These are phyloP conservation scores for Agrotis ipsilon DNA, from an alignment of 2,888 invertebrate species.

Conservation along the genomic window DNA sequence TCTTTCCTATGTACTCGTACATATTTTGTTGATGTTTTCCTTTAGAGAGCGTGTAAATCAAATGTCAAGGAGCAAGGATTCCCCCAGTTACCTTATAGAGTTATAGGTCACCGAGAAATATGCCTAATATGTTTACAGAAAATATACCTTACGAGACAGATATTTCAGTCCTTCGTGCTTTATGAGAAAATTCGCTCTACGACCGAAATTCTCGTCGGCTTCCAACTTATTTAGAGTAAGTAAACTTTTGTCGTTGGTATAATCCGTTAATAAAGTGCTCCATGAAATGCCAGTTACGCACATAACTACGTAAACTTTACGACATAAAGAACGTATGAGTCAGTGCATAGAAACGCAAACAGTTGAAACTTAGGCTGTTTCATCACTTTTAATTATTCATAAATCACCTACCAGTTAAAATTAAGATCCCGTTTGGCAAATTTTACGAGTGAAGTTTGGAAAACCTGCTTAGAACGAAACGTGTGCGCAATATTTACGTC, in stretches of 20 bases:
- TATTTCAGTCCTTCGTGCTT: conserved; percentile 30
- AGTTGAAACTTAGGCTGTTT: conserved; percentile 70
- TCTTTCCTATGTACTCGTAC: conserved; percentile 54
- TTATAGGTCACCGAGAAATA: conserved; percentile 55
- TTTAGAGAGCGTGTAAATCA: conserved; percentile 64
- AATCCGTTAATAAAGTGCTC: conserved; percentile 45
- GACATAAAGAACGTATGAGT: conserved; percentile 60
- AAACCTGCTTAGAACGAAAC: conserved; percentile 67
- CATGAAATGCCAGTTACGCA: conserved; percentile 53
- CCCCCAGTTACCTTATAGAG: conserved; percentile 44
- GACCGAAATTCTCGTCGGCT: conserved; percentile 26
- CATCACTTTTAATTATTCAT: conserved; percentile 78
- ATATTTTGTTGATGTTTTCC: conserved; percentile 58
- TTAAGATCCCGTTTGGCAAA: conserved; percentile 76
- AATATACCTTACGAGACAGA: conserved; percentile 27
- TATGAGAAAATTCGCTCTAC: conserved; percentile 32
- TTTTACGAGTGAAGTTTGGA: conserved; percentile 77
- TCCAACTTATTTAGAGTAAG: conserved; percentile 29
- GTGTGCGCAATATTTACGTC: conserved; percentile 70
- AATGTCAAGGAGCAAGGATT: conserved; percentile 62
- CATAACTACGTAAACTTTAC: conserved; percentile 49
- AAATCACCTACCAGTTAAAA: conserved; percentile 77
- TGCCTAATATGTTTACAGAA: conserved; percentile 48
- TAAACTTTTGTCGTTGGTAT: conserved; percentile 36
- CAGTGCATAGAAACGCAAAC: conserved; percentile 68